Percentiles rank a stretch among this genome's conserved stretches.
phyloP scores from a whole-genome alignment of 1,140 invertebrate genomes.

The Pachyrhynchus sulphureomaculatus region DNA sequence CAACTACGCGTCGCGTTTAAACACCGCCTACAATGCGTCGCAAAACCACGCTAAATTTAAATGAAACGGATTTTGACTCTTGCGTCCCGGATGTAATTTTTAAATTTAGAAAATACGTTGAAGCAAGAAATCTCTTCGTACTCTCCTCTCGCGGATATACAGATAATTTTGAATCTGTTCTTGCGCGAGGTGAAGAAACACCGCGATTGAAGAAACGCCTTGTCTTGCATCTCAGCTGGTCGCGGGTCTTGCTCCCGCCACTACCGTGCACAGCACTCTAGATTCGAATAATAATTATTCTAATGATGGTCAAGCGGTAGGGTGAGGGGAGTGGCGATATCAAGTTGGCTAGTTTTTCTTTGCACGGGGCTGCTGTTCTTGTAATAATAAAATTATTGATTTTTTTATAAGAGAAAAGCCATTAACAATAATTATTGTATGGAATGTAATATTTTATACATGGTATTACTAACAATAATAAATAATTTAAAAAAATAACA shows the following conservation, averaged over 20 bases:
- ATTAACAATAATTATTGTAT: too few species aligned
- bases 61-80: background rate
- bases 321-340: conserved; percentile 29
- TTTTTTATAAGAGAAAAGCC: too few species aligned
- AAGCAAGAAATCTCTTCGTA: background rate
- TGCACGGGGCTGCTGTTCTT: background rate
- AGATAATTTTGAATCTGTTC: conserved; percentile 9
- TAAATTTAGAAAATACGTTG: conserved; percentile 1
- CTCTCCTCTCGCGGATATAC: background rate
- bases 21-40: background rate
- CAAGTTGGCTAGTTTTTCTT: conserved; percentile 12
- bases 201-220: conserved; percentile 28
- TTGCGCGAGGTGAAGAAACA: conserved; percentile 30
- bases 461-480: too few species aligned
- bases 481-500: too few species aligned
- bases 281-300: conserved; percentile 31
- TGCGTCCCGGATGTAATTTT: conserved; percentile 6
- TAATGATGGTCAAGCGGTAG: conserved; percentile 34
- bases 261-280: conserved; percentile 26
- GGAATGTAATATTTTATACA: too few species aligned
- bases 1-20: conserved; percentile 3
- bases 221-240: conserved; percentile 30
- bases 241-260: conserved; percentile 27
- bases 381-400: too few species aligned
- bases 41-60: conserved; percentile 16